Percentiles rank a stretch among this genome's conserved stretches.
Conservation (phyloP, 2,888 invertebrate genomes). For the Lasiommata megera region DNA sequence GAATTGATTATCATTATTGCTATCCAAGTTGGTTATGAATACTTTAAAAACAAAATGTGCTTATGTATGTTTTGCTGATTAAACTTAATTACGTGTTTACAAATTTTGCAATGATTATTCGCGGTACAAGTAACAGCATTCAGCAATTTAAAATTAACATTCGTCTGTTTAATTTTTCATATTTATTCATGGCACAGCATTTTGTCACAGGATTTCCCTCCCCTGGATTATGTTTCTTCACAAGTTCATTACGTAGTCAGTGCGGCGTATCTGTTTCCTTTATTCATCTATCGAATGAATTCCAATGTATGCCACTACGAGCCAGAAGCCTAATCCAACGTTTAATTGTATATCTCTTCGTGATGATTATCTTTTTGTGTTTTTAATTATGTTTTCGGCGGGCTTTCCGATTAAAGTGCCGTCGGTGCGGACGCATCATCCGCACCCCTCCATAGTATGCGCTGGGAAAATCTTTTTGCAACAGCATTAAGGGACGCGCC, state of each 20-base stretch:
- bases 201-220: slow-evolving; percentile 4
- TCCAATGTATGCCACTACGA: not conserved
- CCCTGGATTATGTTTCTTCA: slow-evolving; percentile 1
- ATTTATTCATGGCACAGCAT: not conserved
- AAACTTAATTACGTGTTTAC: too few species aligned
- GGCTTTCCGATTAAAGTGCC: slow-evolving; percentile 9
- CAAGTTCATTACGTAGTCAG: slow-evolving; percentile 2
- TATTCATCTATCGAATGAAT: not conserved
- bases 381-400: slow-evolving; percentile 8
- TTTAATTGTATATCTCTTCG: not conserved
- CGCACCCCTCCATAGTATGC: not conserved
- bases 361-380: not conserved
- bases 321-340: not conserved
- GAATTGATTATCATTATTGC: slow-evolving; percentile 4
- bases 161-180: not conserved
- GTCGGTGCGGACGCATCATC: not conserved
- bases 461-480: slow-evolving; percentile 11
- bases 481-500: slow-evolving; percentile 11
- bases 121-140: too few species aligned
- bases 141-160: too few species aligned
- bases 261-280: not conserved
- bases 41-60: too few species aligned
- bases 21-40: not conserved
- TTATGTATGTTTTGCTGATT: too few species aligned
- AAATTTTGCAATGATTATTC: too few species aligned